Evolutionary conservation across 2,888 invertebrate genomes (phyloP), one percentile per base, ranked within the genome.

Genomic region (Cerceris ruficornis): DNA sequence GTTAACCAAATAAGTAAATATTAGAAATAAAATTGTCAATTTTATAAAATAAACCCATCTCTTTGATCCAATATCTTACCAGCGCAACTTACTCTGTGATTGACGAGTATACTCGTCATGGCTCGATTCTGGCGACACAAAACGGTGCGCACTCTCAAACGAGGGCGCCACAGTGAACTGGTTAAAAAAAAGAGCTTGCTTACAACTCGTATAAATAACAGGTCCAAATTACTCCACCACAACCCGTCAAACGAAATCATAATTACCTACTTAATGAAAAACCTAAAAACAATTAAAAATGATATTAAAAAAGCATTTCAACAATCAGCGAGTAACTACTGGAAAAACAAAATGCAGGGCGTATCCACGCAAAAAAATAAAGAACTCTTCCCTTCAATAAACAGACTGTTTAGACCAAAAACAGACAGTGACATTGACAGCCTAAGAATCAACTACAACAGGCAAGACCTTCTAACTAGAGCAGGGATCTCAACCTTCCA

Each of bases 261-360:
- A 0, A 55, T 55, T 28, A 5, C 8, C 5, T 8, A 0, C 2
- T n/a, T 28, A 0, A 61, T 55, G 52, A 8, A 7, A n/a, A 2
- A 13, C 0, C 39, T 57, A 0, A 69, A 69, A 46, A 9, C 8
- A 4, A 52, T 8, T 7, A 57, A 58, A 69, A 6, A 62, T 0
- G 14, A 69, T 13, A 69, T 69, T 0, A 62, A 41, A 15, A 11
- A 14, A 62, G 62, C 54, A 0, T 69, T 69, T 15, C 61, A 55
- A 13, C 6, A 57, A 39, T 62, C 57, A 6, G 57, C 39, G 2
- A 62, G 46, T 7, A 49, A 11, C 2, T n/a, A 46, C 15, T 69
- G 62, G 69, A 62, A 11, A 69, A 61, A 61, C 17, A 54, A 43
- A 65, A 42, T 65, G 0, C 11, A 6, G 11, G n/a, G 14, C 13